Conservation (phyloP, 2,888 invertebrate genomes). For the Megaustenia siamemsis region DNA sequence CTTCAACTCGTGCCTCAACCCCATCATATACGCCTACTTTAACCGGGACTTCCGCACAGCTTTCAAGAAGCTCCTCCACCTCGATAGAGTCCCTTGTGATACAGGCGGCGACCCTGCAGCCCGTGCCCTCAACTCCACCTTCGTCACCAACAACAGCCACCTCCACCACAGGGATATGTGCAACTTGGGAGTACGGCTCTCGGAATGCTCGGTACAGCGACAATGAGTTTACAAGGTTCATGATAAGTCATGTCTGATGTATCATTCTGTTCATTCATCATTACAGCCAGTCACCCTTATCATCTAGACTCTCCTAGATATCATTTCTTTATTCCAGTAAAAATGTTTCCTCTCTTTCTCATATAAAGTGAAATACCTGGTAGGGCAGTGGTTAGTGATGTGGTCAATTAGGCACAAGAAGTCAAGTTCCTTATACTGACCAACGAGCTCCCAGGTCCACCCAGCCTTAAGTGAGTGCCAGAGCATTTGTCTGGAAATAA, state of each 20-base stretch:
- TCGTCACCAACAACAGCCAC: conserved; percentile 20
- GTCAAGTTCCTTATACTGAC: no score
- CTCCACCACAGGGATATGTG: conserved; percentile 47
- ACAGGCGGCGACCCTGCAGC: conserved; percentile 52
- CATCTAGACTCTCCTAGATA: neutral
- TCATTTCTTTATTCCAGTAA: no score
- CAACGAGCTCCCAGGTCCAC: no score
- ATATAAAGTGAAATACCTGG: no score
- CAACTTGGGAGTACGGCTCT: conserved; percentile 55
- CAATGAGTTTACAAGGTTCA: neutral
- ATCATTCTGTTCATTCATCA: no score
- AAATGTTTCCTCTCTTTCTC: no score
- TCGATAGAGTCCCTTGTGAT: conserved; percentile 60
- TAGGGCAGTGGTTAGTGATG: no score
- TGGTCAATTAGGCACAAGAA: no score
- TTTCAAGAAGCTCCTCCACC: conserved; percentile 84
- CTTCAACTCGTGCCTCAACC: conserved; percentile 97
- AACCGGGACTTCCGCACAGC: conserved; percentile 98
- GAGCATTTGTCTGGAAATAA: no score
- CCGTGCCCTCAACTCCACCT: conserved; percentile 59
- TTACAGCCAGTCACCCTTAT: neutral
- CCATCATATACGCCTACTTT: conserved; percentile 96
- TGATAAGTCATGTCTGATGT: neutral
- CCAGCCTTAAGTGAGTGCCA: no score
- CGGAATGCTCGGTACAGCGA: conserved; percentile 53